These are phyloP conservation scores for Notolepis coatsorum DNA, from an alignment of 2,797 vertebrate genomes.

Conservation along the genomic window DNA sequence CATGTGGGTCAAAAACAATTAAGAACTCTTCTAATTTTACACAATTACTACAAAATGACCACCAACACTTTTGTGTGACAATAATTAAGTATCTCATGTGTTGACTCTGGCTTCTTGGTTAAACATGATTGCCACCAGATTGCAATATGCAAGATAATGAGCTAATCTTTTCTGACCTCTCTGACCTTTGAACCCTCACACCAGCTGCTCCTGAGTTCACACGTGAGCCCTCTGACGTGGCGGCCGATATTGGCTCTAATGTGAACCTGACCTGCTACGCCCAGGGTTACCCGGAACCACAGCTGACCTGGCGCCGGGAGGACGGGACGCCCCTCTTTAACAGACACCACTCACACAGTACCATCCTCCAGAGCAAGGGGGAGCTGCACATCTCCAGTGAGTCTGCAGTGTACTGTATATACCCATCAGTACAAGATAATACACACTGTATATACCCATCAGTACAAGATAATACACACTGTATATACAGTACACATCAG, in stretches of 20 bases:
- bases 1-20: no score
- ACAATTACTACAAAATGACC: no score
- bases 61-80: no score
- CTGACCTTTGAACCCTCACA: constrained; percentile 8
- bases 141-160: not conserved
- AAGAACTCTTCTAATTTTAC: no score
- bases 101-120: no score
- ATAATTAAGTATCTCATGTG: no score
- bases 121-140: no score
- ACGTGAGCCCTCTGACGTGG: constrained; percentile 83
- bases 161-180: not conserved
- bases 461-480: not conserved
- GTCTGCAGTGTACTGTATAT: constrained; percentile 44
- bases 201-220: constrained; percentile 90
- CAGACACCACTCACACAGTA: constrained; percentile 75
- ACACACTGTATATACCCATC: not conserved
- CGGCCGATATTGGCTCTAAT: constrained; percentile 88
- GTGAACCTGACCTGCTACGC: constrained; percentile 86
- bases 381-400: constrained; percentile 88
- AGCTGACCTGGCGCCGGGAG: constrained; percentile 87
- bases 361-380: constrained; percentile 81
- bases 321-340: constrained; percentile 82
- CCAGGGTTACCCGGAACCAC: constrained; percentile 90
- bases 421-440: not conserved
- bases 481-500: not conserved